phyloP scores from a whole-genome alignment of 2,797 vertebrate species.

The Mormyrus proboscirostris region DNA sequence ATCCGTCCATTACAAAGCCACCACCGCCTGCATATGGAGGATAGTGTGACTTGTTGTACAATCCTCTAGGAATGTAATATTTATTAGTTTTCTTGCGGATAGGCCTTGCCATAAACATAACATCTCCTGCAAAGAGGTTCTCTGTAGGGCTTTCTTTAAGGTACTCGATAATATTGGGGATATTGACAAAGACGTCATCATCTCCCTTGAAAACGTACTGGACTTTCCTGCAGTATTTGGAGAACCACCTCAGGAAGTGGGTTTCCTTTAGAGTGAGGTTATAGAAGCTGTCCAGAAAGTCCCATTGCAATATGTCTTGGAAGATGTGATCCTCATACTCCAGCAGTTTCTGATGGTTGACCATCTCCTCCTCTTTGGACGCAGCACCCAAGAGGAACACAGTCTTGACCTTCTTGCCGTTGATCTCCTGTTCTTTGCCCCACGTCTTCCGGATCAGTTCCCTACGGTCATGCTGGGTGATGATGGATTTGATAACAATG shows the following conservation, averaged over 20 bases:
- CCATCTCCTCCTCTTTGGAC: constrained; percentile 69
- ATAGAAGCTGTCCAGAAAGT: constrained; percentile 92
- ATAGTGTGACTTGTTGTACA: constrained; percentile 78
- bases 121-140: constrained; percentile 81
- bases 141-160: constrained; percentile 57
- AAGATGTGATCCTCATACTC: constrained; percentile 87
- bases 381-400: constrained; percentile 83
- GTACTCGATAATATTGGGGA: constrained; percentile 82
- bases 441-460: constrained; percentile 92
- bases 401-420: constrained; percentile 64
- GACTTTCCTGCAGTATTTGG: constrained; percentile 72
- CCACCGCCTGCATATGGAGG: constrained; percentile 90
- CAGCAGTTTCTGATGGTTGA: constrained; percentile 88
- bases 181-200: constrained; percentile 84
- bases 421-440: constrained; percentile 72
- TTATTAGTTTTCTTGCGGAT: constrained; percentile 89
- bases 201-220: constrained; percentile 89
- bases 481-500: constrained; percentile 85
- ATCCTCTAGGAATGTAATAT: constrained; percentile 77
- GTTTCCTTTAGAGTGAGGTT: constrained; percentile 96
- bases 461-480: constrained; percentile 82
- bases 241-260: constrained; percentile 92
- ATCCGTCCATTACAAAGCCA: constrained; percentile 82
- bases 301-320: constrained; percentile 88
- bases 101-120: constrained; percentile 77